A percentile compares a stretch with the other conserved stretches of the same genome.
Conservation (phyloP, 1,140 invertebrate genomes). For the Brachionus rotundiformis region DNA sequence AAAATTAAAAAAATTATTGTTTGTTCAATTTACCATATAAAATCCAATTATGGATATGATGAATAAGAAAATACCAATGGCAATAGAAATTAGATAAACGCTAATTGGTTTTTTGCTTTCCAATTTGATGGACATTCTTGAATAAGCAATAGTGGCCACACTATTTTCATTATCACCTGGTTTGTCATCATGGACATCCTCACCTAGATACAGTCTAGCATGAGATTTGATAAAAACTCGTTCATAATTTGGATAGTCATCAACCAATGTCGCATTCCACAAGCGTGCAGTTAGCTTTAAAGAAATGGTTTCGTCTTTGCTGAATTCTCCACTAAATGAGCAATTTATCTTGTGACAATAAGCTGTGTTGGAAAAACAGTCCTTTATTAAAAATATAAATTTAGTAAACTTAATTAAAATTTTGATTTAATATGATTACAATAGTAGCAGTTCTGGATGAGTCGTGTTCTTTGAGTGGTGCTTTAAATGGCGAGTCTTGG, state of each 20-base stretch:
- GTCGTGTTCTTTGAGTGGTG: neutral
- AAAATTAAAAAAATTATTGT: neutral
- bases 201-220: neutral
- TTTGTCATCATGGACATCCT: conserved; percentile 36
- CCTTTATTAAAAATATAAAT: neutral
- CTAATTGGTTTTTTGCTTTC: conserved; percentile 1
- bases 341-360: conserved; percentile 52
- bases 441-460: conserved; percentile 28
- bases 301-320: conserved; percentile 44
- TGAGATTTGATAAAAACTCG: conserved; percentile 44
- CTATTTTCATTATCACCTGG: conserved; percentile 41
- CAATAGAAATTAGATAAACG: conserved; percentile 28
- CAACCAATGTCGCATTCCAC: conserved; percentile 45
- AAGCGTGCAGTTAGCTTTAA: conserved; percentile 42
- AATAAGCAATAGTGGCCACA: conserved; percentile 45
- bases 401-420: neutral
- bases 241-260: conserved; percentile 43
- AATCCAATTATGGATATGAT: neutral
- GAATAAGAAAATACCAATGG: conserved; percentile 10
- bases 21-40: conserved; percentile 1
- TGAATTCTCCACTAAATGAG: conserved; percentile 45
- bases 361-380: conserved; percentile 19
- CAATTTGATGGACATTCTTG: neutral
- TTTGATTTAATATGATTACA: conserved; percentile 28
- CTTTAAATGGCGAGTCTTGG: neutral